These are phyloP conservation scores for Cyaniris semiargus DNA, from an alignment of 2,888 invertebrate genomes.

Conservation along the genomic window DNA sequence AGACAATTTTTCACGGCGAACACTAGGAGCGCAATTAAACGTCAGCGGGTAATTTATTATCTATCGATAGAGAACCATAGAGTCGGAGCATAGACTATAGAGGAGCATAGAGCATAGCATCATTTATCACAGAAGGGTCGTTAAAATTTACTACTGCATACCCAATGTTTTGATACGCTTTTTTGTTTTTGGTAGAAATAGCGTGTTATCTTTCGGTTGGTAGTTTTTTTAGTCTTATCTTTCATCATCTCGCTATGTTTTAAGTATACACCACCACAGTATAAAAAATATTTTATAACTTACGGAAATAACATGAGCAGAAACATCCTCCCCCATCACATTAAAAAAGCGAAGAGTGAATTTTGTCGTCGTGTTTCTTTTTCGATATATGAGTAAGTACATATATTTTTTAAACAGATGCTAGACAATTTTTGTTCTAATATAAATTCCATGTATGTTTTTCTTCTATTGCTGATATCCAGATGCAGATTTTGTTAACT, in stretches of 20 bases:
- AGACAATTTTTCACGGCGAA: constrained; percentile 46
- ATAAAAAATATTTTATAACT: too few relatives aligned
- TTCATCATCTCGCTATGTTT: neutral
- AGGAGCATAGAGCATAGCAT: neutral
- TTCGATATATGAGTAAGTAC: too few relatives aligned
- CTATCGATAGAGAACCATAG: constrained; percentile 56
- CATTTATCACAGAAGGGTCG: constrained; percentile 20
- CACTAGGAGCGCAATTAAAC: constrained; percentile 48
- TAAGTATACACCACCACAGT: too few relatives aligned
- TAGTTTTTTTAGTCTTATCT: neutral
- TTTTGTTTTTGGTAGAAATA: neutral
- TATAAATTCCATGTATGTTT: too few relatives aligned
- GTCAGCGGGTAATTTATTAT: constrained; percentile 60
- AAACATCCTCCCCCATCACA: too few relatives aligned
- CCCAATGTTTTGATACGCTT: constrained; percentile 1
- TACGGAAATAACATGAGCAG: too few relatives aligned
- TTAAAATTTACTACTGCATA: constrained; percentile 26
- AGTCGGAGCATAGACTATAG: neutral
- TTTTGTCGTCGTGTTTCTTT: too few relatives aligned
- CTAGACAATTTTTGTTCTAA: too few relatives aligned
- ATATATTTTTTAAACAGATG: too few relatives aligned
- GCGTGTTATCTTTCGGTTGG: neutral
- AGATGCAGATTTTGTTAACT: too few relatives aligned
- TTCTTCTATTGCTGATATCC: too few relatives aligned
- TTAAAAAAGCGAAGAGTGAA: too few relatives aligned